Evolutionary conservation across 2,888 invertebrate species (phyloP).

Genomic region (Neuroscelio doddi): DNA sequence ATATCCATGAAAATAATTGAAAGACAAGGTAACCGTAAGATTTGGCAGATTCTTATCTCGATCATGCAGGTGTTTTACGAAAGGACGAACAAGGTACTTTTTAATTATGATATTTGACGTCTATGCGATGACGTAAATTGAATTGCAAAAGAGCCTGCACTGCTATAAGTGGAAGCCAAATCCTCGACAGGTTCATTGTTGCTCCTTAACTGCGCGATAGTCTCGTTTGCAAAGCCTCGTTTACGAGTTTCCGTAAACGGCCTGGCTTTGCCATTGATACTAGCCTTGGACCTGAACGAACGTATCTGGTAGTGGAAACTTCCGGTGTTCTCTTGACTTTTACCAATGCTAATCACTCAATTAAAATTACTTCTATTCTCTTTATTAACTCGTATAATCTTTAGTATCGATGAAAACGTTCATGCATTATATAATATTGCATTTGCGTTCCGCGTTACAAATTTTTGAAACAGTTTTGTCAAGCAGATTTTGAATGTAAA

Average conservation of each 20-base stretch:
- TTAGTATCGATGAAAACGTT: no score
- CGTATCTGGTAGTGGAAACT: conserved; percentile 5
- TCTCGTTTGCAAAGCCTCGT: not conserved
- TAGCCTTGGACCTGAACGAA: conserved; percentile 4
- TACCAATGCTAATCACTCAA: not conserved
- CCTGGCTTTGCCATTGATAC: not conserved
- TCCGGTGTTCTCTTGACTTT: not conserved
- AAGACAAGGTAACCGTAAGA: not conserved
- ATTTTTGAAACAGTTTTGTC: no score
- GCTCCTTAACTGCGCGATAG: not conserved
- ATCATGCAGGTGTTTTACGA: not conserved
- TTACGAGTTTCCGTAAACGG: conserved; percentile 3
- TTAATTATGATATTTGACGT: not conserved
- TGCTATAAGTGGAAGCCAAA: conserved; percentile 1
- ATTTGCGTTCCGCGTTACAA: no score
- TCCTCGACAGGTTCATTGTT: not conserved
- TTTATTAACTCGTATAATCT: no score
- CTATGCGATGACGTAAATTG: not conserved
- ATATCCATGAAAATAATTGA: not conserved
- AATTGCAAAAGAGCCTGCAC: not conserved
- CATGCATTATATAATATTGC: no score
- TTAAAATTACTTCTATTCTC: no score
- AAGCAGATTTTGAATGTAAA: no score
- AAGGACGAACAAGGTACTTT: not conserved
- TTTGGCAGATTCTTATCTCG: not conserved